A percentile compares a stretch with the other conserved stretches of the same genome.
These are phyloP conservation scores for Nomada ruficornis DNA, from an alignment of 2,888 invertebrate species.

Conservation along the genomic window DNA sequence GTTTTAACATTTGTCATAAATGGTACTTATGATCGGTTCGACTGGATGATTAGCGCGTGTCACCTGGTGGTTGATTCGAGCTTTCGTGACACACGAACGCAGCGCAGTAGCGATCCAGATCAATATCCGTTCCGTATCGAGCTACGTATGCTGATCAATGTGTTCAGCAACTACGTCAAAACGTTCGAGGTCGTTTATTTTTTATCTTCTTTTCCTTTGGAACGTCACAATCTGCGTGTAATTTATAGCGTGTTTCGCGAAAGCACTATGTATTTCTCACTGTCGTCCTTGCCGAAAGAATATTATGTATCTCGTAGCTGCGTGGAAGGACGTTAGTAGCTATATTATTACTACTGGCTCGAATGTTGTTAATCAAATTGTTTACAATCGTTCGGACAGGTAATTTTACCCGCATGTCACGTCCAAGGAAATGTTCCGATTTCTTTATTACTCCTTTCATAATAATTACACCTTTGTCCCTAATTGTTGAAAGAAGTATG, in stretches of 20 bases:
- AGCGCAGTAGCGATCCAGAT: background rate
- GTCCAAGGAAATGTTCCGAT: background rate
- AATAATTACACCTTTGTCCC: background rate
- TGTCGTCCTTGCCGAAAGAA: background rate
- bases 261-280: background rate
- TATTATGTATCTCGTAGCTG: background rate
- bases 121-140: background rate
- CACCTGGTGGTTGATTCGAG: conserved; percentile 1
- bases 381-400: background rate
- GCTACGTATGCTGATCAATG: background rate
- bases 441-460: background rate
- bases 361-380: conserved; percentile 2
- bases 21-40: background rate
- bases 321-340: background rate
- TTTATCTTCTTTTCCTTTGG: background rate
- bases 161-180: conserved; percentile 6
- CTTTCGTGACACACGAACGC: conserved; percentile 9
- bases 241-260: background rate
- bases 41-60: conserved; percentile 30
- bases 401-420: background rate
- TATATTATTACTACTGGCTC: background rate
- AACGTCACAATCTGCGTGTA: background rate
- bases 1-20: conserved; percentile 5
- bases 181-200: background rate
- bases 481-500: background rate